Evolutionary conservation across 2,113 vertebrate genomes (phyloP).

Genomic region (Terrapene triunguis): DNA sequence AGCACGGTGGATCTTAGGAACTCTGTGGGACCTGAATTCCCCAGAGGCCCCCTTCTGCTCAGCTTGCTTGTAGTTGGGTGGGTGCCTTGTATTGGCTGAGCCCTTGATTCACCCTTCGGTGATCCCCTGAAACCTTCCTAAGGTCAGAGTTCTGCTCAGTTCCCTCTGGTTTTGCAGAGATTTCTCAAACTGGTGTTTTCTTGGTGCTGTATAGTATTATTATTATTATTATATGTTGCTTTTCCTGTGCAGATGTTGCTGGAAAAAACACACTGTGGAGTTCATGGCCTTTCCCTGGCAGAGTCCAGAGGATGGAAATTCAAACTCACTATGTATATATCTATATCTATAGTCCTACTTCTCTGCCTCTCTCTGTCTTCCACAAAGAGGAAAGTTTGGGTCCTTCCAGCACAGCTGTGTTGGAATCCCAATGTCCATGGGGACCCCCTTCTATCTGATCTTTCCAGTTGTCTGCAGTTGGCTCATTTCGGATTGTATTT

Average conservation of each 20-base stretch:
- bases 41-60: background rate
- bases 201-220: background rate
- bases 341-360: background rate
- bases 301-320: conserved; percentile 26
- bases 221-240: background rate
- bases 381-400: background rate
- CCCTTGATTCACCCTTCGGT: background rate
- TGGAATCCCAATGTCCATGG: background rate
- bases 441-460: background rate
- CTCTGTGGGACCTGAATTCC: background rate
- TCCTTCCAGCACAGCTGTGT: conserved; percentile 30
- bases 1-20: background rate
- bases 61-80: background rate
- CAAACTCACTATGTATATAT: background rate
- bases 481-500: background rate
- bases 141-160: background rate
- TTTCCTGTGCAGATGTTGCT: conserved; percentile 54
- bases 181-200: background rate
- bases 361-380: background rate
- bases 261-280: background rate
- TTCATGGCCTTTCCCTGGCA: background rate
- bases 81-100: background rate
- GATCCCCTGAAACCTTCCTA: background rate
- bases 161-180: background rate
- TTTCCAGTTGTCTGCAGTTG: background rate